A percentile compares a stretch with the other conserved stretches of the same genome.
These are phyloP conservation scores for Cotesia glomerata DNA, from an alignment of 1,140 invertebrate genomes.

Conservation along the genomic window DNA sequence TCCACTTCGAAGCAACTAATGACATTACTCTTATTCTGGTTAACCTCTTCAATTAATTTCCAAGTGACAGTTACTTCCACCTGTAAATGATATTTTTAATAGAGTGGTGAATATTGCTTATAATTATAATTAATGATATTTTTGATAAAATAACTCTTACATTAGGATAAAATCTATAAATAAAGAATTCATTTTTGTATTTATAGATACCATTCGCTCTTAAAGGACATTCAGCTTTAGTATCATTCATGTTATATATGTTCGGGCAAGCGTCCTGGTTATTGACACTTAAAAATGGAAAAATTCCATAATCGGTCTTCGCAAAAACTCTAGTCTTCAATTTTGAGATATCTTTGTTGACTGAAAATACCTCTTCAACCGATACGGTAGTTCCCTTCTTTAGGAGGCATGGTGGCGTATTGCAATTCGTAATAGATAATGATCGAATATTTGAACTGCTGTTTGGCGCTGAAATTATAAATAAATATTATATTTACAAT, in stretches of 20 bases:
- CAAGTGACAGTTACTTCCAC: too few species aligned
- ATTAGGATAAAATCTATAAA: slow-evolving; percentile 72
- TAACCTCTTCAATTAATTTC: too few species aligned
- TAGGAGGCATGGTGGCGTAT: slow-evolving; percentile 66
- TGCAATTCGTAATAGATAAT: too few species aligned
- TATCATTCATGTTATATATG: slow-evolving; percentile 66
- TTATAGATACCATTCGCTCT: slow-evolving; percentile 70
- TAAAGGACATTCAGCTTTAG: slow-evolving; percentile 70
- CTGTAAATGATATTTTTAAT: too few species aligned
- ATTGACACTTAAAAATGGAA: slow-evolving; percentile 80
- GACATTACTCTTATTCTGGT: slow-evolving; percentile 56
- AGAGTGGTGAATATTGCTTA: too few species aligned
- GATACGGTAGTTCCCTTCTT: slow-evolving; percentile 66
- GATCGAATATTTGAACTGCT: too few species aligned
- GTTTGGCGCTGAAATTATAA: too few species aligned
- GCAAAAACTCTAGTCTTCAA: slow-evolving; percentile 68
- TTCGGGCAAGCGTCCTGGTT: slow-evolving; percentile 72
- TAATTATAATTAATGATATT: too few species aligned
- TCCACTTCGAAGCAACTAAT: slow-evolving; percentile 73
- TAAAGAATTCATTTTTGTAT: slow-evolving; percentile 73
- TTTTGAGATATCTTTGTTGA: slow-evolving; percentile 61
- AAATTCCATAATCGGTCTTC: slow-evolving; percentile 65
- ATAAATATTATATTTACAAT: too few species aligned
- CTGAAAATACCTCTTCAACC: slow-evolving; percentile 67
- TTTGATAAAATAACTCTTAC: slow-evolving; percentile 51